Conservation (phyloP, 92 coral and sea anemone genomes). For the Diadumene lineata region DNA sequence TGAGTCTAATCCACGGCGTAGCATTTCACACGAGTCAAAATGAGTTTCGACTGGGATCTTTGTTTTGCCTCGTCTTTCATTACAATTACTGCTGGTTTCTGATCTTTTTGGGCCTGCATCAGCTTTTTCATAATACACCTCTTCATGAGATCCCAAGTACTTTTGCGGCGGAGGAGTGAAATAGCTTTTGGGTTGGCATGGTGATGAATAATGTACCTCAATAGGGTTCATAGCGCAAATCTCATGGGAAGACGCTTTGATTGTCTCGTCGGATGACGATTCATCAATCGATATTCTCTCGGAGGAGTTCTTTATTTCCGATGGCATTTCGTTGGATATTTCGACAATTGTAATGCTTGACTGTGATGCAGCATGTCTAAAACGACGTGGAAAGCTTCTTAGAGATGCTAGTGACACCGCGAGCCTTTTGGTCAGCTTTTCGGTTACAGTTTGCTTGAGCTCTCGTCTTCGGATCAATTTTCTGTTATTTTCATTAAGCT, state of each 20-base stretch:
- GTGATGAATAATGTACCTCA: constrained; percentile 2
- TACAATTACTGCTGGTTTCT: neutral
- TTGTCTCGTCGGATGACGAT: constrained; percentile 17
- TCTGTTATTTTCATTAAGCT: constrained; percentile 32
- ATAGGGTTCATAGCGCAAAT: constrained; percentile 2
- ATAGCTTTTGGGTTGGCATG: neutral
- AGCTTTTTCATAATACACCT: neutral
- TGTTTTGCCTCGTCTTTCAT: neutral
- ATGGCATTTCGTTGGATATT: neutral
- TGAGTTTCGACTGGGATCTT: neutral
- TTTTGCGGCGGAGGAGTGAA: neutral
- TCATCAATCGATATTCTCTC: constrained; percentile 20
- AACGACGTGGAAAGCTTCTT: neutral
- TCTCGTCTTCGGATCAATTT: constrained; percentile 27
- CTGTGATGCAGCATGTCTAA: constrained; percentile 10
- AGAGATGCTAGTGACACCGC: constrained; percentile 28
- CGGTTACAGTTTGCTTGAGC: neutral
- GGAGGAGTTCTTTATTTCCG: constrained; percentile 14
- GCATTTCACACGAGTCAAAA: neutral
- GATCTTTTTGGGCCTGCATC: neutral
- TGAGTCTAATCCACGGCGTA: neutral
- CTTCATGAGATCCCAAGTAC: neutral
- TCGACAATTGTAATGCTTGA: constrained; percentile 6
- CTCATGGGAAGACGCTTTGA: constrained; percentile 25
- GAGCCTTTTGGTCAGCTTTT: constrained; percentile 19